Evolutionary conservation across 1,140 invertebrate genomes (phyloP), one percentile per base, ranked within the genome.

Genomic region (Ctenoplectra terminalis): DNA sequence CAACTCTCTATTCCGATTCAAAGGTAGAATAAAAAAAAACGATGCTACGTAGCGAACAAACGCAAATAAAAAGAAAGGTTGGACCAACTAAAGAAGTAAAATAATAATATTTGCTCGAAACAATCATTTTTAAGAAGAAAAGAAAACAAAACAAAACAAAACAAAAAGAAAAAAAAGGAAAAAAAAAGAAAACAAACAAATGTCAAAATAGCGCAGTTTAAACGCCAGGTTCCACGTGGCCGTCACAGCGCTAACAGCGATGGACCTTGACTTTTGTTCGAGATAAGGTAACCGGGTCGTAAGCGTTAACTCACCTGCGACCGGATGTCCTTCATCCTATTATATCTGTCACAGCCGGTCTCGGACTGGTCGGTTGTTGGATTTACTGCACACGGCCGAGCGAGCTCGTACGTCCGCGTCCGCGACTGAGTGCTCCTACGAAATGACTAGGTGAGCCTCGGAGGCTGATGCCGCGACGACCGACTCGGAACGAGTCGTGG

Each of bases 271-370:
- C 69, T 63, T 79, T 50, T 52, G 31, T 34, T n/a, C 67, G 77
- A 46, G 48, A 54, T 43, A 72, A 50, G 26, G 58, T 54, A 63
- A 80, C 77, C 34, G 56, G 34, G 77, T 73, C 69, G 26, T 48
- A 46, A 52, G 48, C 31, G 43, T 17, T 72, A 43, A 79, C 88
- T 90, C 76, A 90, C 90, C 83, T 90, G 88, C 7, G 80, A 71
- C 43, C 72, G 81, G 78, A 90, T 90, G 81, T 90, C 88, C 81
- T 84, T 90, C 90, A 90, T 90, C 26, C 17, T 78, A 70, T 43
- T 75, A 37, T 66, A 66, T 71, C 31, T 54, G 48, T 81, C 71
- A 29, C 40, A 50, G 60, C 54, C 29, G 67, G 52, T 77, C 34
- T 75, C 50, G 72, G 48, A 52, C 67, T 61, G 60, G 70, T 82